These are phyloP conservation scores for Polydesmus complanatus DNA, from an alignment of 2,888 invertebrate genomes.

Conservation along the genomic window DNA sequence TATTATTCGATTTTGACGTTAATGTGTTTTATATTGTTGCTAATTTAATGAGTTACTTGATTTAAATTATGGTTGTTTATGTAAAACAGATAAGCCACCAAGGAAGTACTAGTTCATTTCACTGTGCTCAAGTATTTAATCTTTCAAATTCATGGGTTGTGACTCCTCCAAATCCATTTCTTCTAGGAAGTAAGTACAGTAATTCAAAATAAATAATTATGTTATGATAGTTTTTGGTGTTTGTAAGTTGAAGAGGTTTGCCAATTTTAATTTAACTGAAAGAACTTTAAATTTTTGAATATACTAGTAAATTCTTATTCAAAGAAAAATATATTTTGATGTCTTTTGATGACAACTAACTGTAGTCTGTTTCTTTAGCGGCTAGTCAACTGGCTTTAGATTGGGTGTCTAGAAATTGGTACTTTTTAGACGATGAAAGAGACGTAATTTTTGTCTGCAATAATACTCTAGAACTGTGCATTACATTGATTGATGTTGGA, in stretches of 20 bases:
- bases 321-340: neutral
- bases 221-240: too few species aligned
- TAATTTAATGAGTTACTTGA: too few species aligned
- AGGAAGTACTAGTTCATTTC: conserved; percentile 31
- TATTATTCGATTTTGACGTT: too few species aligned
- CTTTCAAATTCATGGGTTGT: conserved; percentile 44
- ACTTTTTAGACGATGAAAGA: conserved; percentile 54
- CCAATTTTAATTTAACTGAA: too few species aligned
- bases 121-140: conserved; percentile 52
- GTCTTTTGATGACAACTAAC: conserved; percentile 11
- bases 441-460: conserved; percentile 59
- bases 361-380: conserved; percentile 38
- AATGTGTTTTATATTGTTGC: too few species aligned
- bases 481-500: conserved; percentile 50
- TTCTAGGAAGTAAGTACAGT: conserved; percentile 48
- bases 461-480: conserved; percentile 47
- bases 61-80: neutral
- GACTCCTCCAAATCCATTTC: conserved; percentile 46
- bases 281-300: too few species aligned
- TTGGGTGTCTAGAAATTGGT: conserved; percentile 79
- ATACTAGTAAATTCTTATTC: conserved; percentile 1
- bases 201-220: too few species aligned
- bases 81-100: conserved; percentile 9
- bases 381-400: conserved; percentile 63
- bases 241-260: too few species aligned